phyloP scores from a whole-genome alignment of 2,113 vertebrate species.

The Ondatra zibethicus region DNA sequence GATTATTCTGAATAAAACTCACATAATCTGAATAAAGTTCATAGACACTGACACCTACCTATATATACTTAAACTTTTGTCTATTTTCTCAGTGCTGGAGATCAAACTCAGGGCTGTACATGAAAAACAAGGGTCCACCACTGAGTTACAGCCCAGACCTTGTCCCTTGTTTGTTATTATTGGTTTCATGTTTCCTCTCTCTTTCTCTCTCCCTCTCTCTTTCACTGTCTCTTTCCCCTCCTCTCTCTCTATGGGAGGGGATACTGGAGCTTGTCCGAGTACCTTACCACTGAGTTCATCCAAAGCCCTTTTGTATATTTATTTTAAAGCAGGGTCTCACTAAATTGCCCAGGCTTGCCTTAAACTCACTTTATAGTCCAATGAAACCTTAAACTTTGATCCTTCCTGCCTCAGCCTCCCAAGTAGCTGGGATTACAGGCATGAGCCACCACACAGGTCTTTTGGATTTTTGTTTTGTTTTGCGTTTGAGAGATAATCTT shows the following conservation, averaged over 20 bases:
- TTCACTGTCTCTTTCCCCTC: neutral
- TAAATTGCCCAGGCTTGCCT: neutral
- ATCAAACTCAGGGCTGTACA: neutral
- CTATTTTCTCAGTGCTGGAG: neutral
- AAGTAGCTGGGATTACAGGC: neutral
- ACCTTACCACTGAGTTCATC: neutral
- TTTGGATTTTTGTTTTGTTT: neutral
- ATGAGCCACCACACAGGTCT: neutral
- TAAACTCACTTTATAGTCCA: neutral
- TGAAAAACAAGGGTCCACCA: neutral
- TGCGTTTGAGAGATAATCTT: neutral
- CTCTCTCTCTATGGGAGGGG: too few species aligned
- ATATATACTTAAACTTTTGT: neutral
- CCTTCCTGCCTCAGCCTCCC: neutral
- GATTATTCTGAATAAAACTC: conserved; percentile 27
- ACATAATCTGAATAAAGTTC: conserved; percentile 14
- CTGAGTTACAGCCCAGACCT: neutral
- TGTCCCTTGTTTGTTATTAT: neutral
- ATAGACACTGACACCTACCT: neutral
- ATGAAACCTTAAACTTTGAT: neutral
- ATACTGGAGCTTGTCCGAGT: neutral
- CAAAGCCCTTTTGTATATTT: neutral
- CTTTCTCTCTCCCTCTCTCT: neutral
- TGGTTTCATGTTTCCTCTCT: neutral
- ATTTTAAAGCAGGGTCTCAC: neutral